Evolutionary conservation across 1,140 invertebrate species (phyloP).

Genomic region (Oscheius sp.): DNA sequence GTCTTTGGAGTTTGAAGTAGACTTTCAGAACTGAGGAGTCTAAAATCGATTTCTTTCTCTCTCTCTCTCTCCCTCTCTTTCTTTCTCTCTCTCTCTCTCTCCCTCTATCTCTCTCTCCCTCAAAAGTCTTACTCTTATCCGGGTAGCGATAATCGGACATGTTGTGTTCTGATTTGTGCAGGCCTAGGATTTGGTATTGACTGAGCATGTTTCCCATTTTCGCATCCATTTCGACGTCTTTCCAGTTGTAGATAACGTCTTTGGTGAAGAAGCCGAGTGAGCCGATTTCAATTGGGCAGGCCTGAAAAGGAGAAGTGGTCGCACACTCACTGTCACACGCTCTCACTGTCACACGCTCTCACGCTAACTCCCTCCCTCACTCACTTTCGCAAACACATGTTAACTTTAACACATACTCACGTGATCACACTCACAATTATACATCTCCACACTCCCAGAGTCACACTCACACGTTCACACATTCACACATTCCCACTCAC

Average conservation of each 20-base stretch:
- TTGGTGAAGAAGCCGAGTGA: slow-evolving; percentile 80
- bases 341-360: no score
- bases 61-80: no score
- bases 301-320: slow-evolving; percentile 65
- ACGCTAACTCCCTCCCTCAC: no score
- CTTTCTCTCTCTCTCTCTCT: neutral
- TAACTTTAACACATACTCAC: no score
- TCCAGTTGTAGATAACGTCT: slow-evolving; percentile 86
- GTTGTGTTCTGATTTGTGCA: slow-evolving; percentile 54
- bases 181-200: slow-evolving; percentile 84
- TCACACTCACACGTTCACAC: no score
- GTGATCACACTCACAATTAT: no score
- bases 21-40: slow-evolving; percentile 77
- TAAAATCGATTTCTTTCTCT: slow-evolving; percentile 29
- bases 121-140: slow-evolving; percentile 25
- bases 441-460: no score
- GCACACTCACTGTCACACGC: no score
- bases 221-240: slow-evolving; percentile 68
- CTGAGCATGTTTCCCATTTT: slow-evolving; percentile 85
- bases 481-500: neutral
- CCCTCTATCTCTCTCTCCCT: neutral
- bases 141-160: slow-evolving; percentile 42
- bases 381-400: no score
- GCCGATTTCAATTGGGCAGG: slow-evolving; percentile 64
- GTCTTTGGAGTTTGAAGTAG: slow-evolving; percentile 81